phyloP scores from a whole-genome alignment of 1,140 invertebrate species.

The Harpegnathos saltator region DNA sequence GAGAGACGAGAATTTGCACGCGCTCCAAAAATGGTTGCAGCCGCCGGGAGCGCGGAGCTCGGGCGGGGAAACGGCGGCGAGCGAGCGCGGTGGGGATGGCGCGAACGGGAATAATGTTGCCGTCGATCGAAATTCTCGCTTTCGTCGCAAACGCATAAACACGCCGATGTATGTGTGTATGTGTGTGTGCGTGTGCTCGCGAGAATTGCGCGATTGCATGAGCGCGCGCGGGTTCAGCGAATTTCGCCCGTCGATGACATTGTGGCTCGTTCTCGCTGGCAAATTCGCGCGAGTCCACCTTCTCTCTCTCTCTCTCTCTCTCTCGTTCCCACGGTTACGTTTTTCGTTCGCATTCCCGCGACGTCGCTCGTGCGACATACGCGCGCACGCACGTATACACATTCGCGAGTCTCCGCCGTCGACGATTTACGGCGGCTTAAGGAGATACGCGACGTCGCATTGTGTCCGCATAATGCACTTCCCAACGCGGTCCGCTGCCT shows the following conservation, averaged over 20 bases:
- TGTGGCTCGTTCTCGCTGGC: no score
- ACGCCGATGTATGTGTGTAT: no score
- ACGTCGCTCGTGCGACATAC: background rate
- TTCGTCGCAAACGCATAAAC: background rate
- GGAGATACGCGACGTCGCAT: constrained; percentile 50
- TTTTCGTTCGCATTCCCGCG: constrained; percentile 25
- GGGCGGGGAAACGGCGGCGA: background rate
- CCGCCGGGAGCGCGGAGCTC: background rate
- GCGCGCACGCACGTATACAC: constrained; percentile 15
- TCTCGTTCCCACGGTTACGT: background rate
- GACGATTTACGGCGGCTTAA: constrained; percentile 47
- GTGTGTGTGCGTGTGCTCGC: no score
- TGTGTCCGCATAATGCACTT: constrained; percentile 56
- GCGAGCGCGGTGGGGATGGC: constrained; percentile 6
- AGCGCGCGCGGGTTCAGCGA: background rate
- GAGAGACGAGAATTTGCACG: constrained; percentile 8
- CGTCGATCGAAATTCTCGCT: constrained; percentile 26
- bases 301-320: no score
- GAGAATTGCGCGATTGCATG: background rate
- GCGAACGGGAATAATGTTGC: constrained; percentile 21
- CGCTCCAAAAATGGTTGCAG: constrained; percentile 42
- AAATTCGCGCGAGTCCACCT: no score
- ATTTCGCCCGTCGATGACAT: no score
- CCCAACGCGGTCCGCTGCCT: constrained; percentile 9
- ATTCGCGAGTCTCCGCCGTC: constrained; percentile 21